Evolutionary conservation across 2,797 vertebrate species (phyloP).

Genomic region (Cynodonichthys magdalenae): DNA sequence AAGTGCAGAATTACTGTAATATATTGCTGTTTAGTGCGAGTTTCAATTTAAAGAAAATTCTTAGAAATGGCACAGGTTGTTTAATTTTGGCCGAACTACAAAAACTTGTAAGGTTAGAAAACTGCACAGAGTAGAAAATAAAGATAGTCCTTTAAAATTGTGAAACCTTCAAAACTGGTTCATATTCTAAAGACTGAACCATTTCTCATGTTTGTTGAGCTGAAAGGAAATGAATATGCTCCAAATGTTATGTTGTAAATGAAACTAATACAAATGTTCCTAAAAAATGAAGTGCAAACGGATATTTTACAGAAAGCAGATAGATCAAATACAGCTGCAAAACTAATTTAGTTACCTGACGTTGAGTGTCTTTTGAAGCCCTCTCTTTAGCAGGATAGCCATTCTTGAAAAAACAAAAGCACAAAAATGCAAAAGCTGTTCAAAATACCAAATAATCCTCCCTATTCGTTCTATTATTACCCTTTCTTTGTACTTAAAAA

Average conservation of each 20-base stretch:
- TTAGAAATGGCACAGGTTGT: neutral
- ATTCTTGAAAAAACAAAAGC: constrained; percentile 83
- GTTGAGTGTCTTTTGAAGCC: constrained; percentile 81
- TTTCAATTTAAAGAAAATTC: neutral
- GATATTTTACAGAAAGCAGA: constrained; percentile 33
- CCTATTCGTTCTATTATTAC: constrained; percentile 8
- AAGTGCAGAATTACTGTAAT: neutral
- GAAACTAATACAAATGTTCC: constrained; percentile 6
- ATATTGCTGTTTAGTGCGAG: neutral
- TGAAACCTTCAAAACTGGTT: constrained; percentile 3
- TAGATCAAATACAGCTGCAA: constrained; percentile 34
- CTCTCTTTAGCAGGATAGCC: constrained; percentile 84
- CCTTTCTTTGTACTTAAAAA: constrained; percentile 18
- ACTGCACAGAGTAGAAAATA: neutral
- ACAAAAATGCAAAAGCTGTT: constrained; percentile 80
- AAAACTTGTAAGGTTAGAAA: neutral
- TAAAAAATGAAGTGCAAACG: constrained; percentile 12
- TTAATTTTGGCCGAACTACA: neutral
- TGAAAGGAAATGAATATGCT: constrained; percentile 12
- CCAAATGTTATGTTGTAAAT: constrained; percentile 3
- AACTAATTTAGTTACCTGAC: constrained; percentile 78
- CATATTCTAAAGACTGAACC: neutral
- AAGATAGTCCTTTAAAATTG: neutral
- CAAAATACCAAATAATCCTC: constrained; percentile 59
- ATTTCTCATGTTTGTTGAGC: neutral